A percentile compares a stretch with the other conserved stretches of the same genome.
phyloP scores from a whole-genome alignment of 2,888 invertebrate species.

The Pocota personata region DNA sequence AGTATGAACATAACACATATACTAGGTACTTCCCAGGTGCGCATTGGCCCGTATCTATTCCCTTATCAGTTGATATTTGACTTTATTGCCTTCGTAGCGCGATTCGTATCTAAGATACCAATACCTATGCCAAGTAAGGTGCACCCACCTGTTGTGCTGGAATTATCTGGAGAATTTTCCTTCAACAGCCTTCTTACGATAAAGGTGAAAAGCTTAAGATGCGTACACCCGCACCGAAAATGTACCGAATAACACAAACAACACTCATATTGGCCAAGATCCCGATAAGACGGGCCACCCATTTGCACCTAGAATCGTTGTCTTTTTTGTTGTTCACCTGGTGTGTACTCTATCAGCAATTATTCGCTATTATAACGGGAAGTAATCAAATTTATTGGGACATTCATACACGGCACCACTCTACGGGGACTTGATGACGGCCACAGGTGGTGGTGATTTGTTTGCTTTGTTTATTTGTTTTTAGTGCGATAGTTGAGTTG shows the following conservation, averaged over 20 bases:
- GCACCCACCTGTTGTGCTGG: slow-evolving; percentile 60
- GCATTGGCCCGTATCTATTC: slow-evolving; percentile 42
- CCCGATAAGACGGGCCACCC: slow-evolving; percentile 44
- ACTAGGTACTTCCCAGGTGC: slow-evolving; percentile 67
- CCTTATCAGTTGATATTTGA: slow-evolving; percentile 61
- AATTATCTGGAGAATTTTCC: slow-evolving; percentile 60
- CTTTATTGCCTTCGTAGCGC: slow-evolving; percentile 59
- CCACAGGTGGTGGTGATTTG: slow-evolving; percentile 68
- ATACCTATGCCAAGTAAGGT: slow-evolving; percentile 47
- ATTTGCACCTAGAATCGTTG: slow-evolving; percentile 61
- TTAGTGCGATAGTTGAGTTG: neutral
- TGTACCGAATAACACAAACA: slow-evolving; percentile 32
- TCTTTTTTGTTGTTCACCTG: slow-evolving; percentile 51
- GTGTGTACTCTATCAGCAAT: slow-evolving; percentile 60
- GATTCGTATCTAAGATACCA: slow-evolving; percentile 61
- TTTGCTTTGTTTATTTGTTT: slow-evolving; percentile 42
- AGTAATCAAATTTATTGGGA: slow-evolving; percentile 66
- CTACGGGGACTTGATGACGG: slow-evolving; percentile 30
- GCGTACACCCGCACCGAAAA: slow-evolving; percentile 56
- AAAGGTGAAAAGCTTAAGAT: neutral
- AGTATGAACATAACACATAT: neutral
- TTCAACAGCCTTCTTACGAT: slow-evolving; percentile 48
- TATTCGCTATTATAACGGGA: slow-evolving; percentile 52
- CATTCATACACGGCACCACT: neutral
- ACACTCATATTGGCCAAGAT: slow-evolving; percentile 5